Base-by-base conservation (phyloP, 2,113 vertebrate species). In the Cygnus buccinator region DNA sequence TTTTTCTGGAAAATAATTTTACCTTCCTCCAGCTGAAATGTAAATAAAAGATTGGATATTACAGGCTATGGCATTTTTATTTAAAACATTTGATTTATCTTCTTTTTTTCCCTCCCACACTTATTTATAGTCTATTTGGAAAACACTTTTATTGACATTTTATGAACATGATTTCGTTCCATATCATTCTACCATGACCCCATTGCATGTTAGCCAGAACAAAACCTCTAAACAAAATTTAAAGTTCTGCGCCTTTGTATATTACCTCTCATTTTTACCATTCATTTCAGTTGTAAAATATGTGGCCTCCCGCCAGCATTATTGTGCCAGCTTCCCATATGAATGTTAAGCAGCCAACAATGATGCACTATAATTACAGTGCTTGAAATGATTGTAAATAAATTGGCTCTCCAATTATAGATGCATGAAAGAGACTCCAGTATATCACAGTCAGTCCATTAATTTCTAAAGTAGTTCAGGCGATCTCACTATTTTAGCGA, bases 341-440 rank as follows among this genome's bases (percentile, higher is more conserved):
- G 98, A 98, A 98, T 98, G 96, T 97, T 98, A 98, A 98, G 94
- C 93, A 98, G 97, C 94, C 97, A 97, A 85, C 54, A 87, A 96
- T 97, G 97, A 98, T 98, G 97, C 95, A 94, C 93, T 97, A 95
- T 98, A 98, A 98, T 98, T 98, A 98, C 96, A 97, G 97, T 97
- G 97, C 97, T 98, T 95, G 97, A 98, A 98, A 98, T 98, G 97
- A 98, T 98, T 98, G 97, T 97, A 98, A 98, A 98, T 98, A 98
- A 98, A 98, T 98, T 98, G 98, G 95, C 94, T 97, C 95, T 98
- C 93, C 97, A 98, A 98, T 98, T 98, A 98, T 83, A 97, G 97
- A 98, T 98, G 97, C 95, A 97, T 85, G 98, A 97, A 97, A 97
- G 97, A 97, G 84, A 85, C 43, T 72, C 94, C 95, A 97, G 96